A percentile compares a stretch with the other conserved stretches of the same genome.
Evolutionary conservation across 2,113 vertebrate genomes (phyloP).

Genomic region (Pterocles orientalis): DNA sequence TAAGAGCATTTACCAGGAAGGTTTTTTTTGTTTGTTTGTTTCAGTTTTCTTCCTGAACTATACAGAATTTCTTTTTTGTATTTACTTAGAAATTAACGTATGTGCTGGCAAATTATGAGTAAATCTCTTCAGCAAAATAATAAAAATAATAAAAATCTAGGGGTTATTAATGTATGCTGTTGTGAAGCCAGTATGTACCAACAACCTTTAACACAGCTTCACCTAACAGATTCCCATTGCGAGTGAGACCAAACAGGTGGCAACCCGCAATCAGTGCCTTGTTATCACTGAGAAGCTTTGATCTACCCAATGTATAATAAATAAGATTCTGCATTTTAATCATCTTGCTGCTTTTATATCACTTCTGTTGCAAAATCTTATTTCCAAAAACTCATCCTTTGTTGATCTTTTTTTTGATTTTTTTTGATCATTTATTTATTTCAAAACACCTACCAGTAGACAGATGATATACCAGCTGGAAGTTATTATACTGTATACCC

Average conservation of each 20-base stretch:
- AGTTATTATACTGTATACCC: background rate
- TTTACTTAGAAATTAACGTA: background rate
- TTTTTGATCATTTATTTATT: constrained; percentile 78
- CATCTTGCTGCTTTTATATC: constrained; percentile 51
- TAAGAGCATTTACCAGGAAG: background rate
- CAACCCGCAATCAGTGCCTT: constrained; percentile 23
- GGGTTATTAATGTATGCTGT: background rate
- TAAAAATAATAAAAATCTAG: background rate
- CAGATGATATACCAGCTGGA: constrained; percentile 42
- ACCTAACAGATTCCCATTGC: constrained; percentile 52
- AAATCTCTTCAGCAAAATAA: background rate
- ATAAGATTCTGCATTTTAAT: constrained; percentile 75
- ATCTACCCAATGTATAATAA: constrained; percentile 77
- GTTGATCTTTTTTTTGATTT: constrained; percentile 41
- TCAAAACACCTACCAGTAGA: constrained; percentile 24
- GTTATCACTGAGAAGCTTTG: constrained; percentile 66
- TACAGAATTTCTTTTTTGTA: background rate
- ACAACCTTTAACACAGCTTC: constrained; percentile 54
- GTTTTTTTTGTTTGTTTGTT: background rate
- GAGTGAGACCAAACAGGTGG: constrained; percentile 66
- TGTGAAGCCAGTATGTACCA: background rate
- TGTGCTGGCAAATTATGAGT: background rate
- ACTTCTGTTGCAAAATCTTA: constrained; percentile 46
- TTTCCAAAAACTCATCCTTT: constrained; percentile 53
- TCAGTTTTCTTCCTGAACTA: background rate